Conservation (phyloP, 2,888 invertebrate species). For the Chaetogeoica ovagalla region DNA sequence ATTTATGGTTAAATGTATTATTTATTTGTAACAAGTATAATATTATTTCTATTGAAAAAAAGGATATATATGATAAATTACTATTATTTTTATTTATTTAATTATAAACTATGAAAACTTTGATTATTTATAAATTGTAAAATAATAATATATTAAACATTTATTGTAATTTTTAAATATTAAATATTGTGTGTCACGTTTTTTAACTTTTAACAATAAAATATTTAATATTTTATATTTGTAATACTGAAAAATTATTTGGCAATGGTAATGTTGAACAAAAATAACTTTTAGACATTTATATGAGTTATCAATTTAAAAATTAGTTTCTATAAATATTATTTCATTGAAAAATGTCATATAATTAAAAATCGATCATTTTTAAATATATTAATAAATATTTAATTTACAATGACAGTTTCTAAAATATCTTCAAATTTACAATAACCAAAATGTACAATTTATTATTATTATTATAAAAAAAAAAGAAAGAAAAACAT, state of each 20-base stretch:
- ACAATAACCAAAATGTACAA: background rate
- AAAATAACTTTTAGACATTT: background rate
- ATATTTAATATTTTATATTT: too few species aligned
- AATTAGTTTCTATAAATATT: background rate
- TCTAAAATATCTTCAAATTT: background rate
- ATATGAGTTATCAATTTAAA: background rate
- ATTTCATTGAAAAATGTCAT: background rate
- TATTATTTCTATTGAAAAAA: too few species aligned
- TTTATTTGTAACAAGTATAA: too few species aligned
- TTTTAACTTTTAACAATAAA: background rate
- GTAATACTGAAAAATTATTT: background rate
- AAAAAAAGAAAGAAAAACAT: background rate
- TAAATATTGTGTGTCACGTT: background rate
- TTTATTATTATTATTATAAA: background rate
- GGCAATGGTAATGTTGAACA: background rate
- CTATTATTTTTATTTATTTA: background rate
- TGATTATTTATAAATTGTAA: too few species aligned
- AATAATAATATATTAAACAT: too few species aligned
- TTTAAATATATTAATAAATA: background rate
- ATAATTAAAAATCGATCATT: background rate
- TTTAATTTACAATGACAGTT: background rate
- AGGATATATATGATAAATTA: too few species aligned
- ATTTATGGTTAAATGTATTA: too few species aligned
- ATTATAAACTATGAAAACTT: background rate
- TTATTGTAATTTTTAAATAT: too few species aligned